A percentile compares a stretch with the other conserved stretches of the same genome.
phyloP scores from a whole-genome alignment of 2,888 invertebrate species.

The Merodon equestris region DNA sequence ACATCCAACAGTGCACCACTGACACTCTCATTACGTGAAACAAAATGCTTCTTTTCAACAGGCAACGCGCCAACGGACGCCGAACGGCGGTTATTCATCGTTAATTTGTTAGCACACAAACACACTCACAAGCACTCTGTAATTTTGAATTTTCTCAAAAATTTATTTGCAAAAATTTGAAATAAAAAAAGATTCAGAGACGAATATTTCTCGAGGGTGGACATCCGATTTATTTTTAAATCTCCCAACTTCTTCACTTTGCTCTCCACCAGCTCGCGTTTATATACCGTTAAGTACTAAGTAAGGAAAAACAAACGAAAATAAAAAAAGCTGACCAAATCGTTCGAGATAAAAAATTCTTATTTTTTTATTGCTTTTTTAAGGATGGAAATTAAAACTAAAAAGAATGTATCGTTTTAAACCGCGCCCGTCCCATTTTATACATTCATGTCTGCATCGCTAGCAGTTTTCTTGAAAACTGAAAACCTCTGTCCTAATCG shows the following conservation, averaged over 20 bases:
- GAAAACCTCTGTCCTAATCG: constrained; percentile 34
- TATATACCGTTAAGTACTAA: background rate
- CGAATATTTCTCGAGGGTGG: constrained; percentile 71
- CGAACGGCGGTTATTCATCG: constrained; percentile 81
- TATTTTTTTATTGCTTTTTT: constrained; percentile 1
- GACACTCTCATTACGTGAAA: constrained; percentile 86
- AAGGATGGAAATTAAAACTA: constrained; percentile 34
- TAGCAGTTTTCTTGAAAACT: constrained; percentile 63
- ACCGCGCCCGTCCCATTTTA: constrained; percentile 60
- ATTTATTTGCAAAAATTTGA: constrained; percentile 27
- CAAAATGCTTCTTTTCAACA: constrained; percentile 82
- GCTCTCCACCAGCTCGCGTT: too few species aligned
- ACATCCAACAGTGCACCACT: constrained; percentile 88
- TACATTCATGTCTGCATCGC: constrained; percentile 65
- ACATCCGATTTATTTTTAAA: constrained; percentile 74
- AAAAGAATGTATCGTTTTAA: constrained; percentile 48
- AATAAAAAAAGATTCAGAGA: constrained; percentile 20
- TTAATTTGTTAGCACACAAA: constrained; percentile 42
- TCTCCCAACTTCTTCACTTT: too few species aligned
- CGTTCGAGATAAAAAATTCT: constrained; percentile 21
- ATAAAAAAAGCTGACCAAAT: constrained; percentile 21
- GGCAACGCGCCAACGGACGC: constrained; percentile 85
- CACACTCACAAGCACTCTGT: constrained; percentile 33
- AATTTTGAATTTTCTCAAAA: constrained; percentile 26
- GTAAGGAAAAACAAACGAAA: background rate